These are phyloP conservation scores for Lutjanus erythropterus DNA, from an alignment of 2,113 vertebrate genomes.

Conservation along the genomic window DNA sequence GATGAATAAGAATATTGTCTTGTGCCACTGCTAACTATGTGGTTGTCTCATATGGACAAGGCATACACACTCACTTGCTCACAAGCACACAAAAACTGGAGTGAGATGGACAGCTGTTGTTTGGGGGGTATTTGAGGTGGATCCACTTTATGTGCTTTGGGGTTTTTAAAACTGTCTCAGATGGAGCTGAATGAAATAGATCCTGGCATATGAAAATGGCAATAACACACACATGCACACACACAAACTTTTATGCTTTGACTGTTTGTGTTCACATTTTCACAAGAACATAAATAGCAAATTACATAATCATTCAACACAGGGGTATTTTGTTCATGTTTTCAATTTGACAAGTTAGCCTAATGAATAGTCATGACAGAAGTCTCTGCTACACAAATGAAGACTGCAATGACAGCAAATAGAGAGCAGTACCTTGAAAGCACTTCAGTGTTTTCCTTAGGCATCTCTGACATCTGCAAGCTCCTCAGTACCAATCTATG, in stretches of 20 bases:
- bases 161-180: conserved; percentile 8
- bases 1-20: conserved; percentile 1
- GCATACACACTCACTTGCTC: background rate
- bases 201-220: conserved; percentile 4
- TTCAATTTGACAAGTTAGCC: background rate
- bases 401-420: background rate
- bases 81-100: background rate
- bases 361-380: background rate
- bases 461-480: background rate
- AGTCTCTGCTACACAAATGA: background rate
- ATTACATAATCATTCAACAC: background rate
- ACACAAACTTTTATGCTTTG: background rate
- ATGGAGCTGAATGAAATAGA: conserved; percentile 24
- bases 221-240: background rate
- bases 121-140: conserved; percentile 34
- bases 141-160: background rate
- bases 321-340: background rate
- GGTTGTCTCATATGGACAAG: conserved; percentile 33
- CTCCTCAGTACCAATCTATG: background rate
- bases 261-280: background rate
- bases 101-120: conserved; percentile 43
- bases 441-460: background rate
- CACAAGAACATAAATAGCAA: background rate
- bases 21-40: background rate
- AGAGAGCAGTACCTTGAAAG: background rate